phyloP scores from a whole-genome alignment of 2,113 vertebrate genomes.

The Pygoscelis adeliae region DNA sequence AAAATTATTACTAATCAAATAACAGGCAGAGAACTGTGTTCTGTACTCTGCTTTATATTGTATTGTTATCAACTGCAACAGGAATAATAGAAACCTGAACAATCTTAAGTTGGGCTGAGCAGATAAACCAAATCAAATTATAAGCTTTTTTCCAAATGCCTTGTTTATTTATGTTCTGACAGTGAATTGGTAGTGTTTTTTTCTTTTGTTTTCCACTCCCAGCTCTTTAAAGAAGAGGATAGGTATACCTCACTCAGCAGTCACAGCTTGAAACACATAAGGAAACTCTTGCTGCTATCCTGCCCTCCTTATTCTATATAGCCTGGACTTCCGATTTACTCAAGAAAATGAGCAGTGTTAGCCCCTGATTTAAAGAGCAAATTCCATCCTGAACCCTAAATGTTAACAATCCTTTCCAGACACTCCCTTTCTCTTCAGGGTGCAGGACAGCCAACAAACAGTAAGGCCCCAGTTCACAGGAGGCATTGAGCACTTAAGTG shows the following conservation, averaged over 20 bases:
- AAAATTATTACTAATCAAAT: neutral
- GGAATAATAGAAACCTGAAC: neutral
- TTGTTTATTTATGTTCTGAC: neutral
- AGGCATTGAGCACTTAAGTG: rapidly evolving
- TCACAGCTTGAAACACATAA: neutral
- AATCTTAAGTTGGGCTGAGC: neutral
- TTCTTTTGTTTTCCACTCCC: neutral
- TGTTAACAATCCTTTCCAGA: neutral
- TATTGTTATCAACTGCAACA: neutral
- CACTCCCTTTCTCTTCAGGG: neutral
- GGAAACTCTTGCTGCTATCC: neutral
- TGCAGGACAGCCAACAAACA: neutral
- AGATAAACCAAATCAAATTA: neutral
- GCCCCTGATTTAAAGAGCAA: neutral
- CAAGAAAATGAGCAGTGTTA: neutral
- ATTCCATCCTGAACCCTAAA: neutral
- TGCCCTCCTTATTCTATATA: neutral
- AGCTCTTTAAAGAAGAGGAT: neutral
- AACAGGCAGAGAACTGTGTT: neutral
- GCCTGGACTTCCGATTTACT: neutral
- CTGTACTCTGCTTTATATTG: neutral
- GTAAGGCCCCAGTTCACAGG: neutral
- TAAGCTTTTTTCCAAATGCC: neutral
- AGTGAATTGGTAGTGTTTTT: neutral
- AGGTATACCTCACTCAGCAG: neutral